Base-by-base conservation (phyloP, 2,888 invertebrate species). In the Aplocera efformata region DNA sequence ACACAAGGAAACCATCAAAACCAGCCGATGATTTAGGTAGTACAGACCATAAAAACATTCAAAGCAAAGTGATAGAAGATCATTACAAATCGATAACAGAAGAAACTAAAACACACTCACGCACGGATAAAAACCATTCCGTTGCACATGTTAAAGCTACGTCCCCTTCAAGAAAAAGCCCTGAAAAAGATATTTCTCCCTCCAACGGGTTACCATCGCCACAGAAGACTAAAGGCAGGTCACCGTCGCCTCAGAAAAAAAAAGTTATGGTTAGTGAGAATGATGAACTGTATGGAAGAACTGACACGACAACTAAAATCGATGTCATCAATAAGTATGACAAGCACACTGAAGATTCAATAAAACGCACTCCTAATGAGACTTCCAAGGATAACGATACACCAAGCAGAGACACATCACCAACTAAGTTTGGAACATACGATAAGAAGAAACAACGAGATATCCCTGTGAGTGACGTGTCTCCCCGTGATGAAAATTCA, bases 81-180 rank as follows among this genome's bases (percentile, higher is more conserved):
- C 75, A 82, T 44, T 79, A 80, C 36, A 79, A 67, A 50, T 82
- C 82, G 45, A 70, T 84, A 31, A 81, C 82, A 25, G 84, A 82
- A 57, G 83, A 85, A 71, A 82, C 80, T 23, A 84, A 84, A 66
- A 69, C 71, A 65, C 77, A 76, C 34, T 67, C 72, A 13, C 67
- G 58, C 6, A 58, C 35, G 30, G 60, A 71, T 31, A 63, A 58
- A 45, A 56, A 55, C 7, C 11, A 42, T 20, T 28, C 40, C 28
- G 30, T 33, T 4, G 41, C 48, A 13, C 45, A 41, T 25, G 47
- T 53, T n/a, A 64, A 58, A 29, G 52, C 50, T 30, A 52, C 38
- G 6, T 68, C 65, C 0, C 63, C 72, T 0, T 36, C 39, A 21
- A 65, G 56, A 37, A 71, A 58, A 32, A 50, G 41, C 20, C 65